Evolutionary conservation across 1,140 invertebrate genomes (phyloP).

Genomic region (Frieseomelitta varia): DNA sequence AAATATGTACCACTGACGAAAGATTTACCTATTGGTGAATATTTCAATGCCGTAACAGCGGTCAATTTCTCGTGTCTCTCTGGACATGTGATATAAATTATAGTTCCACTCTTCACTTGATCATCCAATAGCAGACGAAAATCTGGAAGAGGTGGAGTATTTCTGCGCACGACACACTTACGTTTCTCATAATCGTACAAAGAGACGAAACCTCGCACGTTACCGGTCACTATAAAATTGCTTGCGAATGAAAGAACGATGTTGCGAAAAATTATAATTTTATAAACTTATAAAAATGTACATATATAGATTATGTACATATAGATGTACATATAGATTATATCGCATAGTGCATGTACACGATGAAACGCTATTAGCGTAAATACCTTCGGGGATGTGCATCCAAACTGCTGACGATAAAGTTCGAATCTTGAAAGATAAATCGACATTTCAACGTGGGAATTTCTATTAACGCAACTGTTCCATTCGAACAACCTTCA

Average conservation of each 20-base stretch:
- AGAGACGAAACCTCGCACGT: conserved; percentile 36
- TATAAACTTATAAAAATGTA: background rate
- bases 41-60: conserved; percentile 59
- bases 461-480: conserved; percentile 62
- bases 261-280: background rate
- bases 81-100: conserved; percentile 60
- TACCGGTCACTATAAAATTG: conserved; percentile 61
- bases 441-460: conserved; percentile 56
- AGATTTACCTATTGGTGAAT: conserved; percentile 55
- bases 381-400: conserved; percentile 63
- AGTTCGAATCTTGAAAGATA: conserved; percentile 38
- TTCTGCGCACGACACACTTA: conserved; percentile 34
- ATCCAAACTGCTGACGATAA: conserved; percentile 58
- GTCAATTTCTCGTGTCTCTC: conserved; percentile 36
- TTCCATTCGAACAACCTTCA: conserved; percentile 56
- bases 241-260: conserved; percentile 44
- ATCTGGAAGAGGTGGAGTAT: conserved; percentile 53
- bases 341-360: no score
- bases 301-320: no score
- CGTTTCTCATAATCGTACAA: conserved; percentile 61
- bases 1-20: background rate
- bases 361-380: background rate
- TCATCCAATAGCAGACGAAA: conserved; percentile 43
- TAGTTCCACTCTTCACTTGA: conserved; percentile 37
- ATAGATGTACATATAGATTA: no score